phyloP scores from a whole-genome alignment of 64 coral and sea anemone species.

The Montipora cactus region DNA sequence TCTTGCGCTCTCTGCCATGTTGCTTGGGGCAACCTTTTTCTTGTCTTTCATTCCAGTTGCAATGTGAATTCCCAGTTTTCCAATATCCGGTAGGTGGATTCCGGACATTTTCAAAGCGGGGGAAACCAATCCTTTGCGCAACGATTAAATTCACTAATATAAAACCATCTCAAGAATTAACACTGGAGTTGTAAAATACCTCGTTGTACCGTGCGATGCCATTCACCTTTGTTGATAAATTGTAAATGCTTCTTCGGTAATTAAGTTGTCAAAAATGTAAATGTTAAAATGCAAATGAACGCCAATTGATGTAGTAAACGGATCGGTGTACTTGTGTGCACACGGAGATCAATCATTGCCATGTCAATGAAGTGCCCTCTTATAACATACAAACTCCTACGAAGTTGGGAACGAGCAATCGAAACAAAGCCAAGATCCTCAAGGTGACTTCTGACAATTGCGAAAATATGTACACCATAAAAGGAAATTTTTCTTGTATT shows the following conservation, averaged over 20 bases:
- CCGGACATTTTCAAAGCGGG: conserved; percentile 60
- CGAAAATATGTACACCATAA: too few relatives aligned
- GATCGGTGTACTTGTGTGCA: not conserved
- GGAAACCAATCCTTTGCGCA: too few relatives aligned
- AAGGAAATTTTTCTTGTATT: too few relatives aligned
- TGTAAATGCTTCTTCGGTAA: not conserved
- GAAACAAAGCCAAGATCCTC: too few relatives aligned
- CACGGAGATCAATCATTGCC: not conserved
- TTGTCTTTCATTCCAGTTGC: conserved; percentile 85
- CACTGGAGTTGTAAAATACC: not conserved
- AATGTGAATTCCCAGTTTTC: conserved; percentile 82
- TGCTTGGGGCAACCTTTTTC: conserved; percentile 75
- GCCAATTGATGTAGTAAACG: not conserved
- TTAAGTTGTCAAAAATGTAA: conserved; percentile 7
- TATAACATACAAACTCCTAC: not conserved
- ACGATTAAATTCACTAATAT: too few relatives aligned
- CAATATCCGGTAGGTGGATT: conserved; percentile 87
- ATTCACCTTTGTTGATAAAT: not conserved
- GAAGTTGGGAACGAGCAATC: too few relatives aligned
- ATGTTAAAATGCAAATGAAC: conserved; percentile 4
- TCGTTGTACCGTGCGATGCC: not conserved
- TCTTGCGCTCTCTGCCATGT: conserved; percentile 73
- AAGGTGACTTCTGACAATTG: too few relatives aligned
- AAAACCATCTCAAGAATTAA: not conserved
- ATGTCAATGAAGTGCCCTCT: not conserved